Percentiles rank a stretch among this genome's conserved stretches.
These are phyloP conservation scores for Pyrochroa serraticornis DNA, from an alignment of 2,888 invertebrate genomes.

Conservation along the genomic window DNA sequence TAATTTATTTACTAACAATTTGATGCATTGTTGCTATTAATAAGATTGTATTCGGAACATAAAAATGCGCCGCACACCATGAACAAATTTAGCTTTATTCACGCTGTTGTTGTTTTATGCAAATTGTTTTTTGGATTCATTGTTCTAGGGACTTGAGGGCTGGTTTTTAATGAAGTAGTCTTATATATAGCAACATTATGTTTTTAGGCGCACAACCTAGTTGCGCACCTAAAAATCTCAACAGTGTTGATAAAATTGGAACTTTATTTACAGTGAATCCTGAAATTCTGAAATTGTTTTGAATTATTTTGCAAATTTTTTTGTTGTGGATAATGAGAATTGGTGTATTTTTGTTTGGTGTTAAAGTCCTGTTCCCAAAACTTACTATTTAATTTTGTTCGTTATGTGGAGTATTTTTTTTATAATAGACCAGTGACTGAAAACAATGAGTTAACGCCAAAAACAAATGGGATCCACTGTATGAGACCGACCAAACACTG, in stretches of 20 bases:
- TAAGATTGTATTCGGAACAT: background rate
- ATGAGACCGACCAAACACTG: slow-evolving; percentile 30
- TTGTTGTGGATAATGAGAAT: slow-evolving; percentile 26
- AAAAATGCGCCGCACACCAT: slow-evolving; percentile 13
- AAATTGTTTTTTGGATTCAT: slow-evolving; percentile 2
- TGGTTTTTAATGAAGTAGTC: background rate
- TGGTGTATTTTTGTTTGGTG: slow-evolving; percentile 27
- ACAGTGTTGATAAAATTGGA: slow-evolving; percentile 55
- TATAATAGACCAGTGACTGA: slow-evolving; percentile 13
- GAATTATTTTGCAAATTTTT: slow-evolving; percentile 30
- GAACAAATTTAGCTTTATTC: slow-evolving; percentile 3
- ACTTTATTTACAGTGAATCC: slow-evolving; percentile 49
- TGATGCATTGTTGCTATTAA: slow-evolving; percentile 23
- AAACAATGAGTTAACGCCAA: slow-evolving; percentile 12
- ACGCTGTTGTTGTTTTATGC: slow-evolving; percentile 13
- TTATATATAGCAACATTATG: slow-evolving; percentile 12
- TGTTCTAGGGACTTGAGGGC: slow-evolving; percentile 12
- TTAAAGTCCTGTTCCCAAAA: slow-evolving; percentile 19
- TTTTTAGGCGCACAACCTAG: background rate
- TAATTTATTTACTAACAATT: background rate
- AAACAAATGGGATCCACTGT: slow-evolving; percentile 32
- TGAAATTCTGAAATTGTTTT: slow-evolving; percentile 34
- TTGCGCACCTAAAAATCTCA: slow-evolving; percentile 25
- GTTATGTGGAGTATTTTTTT: slow-evolving; percentile 2
- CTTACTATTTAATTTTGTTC: slow-evolving; percentile 4